These are phyloP conservation scores for Scomber colias DNA, from an alignment of 2,113 vertebrate genomes.

Conservation along the genomic window DNA sequence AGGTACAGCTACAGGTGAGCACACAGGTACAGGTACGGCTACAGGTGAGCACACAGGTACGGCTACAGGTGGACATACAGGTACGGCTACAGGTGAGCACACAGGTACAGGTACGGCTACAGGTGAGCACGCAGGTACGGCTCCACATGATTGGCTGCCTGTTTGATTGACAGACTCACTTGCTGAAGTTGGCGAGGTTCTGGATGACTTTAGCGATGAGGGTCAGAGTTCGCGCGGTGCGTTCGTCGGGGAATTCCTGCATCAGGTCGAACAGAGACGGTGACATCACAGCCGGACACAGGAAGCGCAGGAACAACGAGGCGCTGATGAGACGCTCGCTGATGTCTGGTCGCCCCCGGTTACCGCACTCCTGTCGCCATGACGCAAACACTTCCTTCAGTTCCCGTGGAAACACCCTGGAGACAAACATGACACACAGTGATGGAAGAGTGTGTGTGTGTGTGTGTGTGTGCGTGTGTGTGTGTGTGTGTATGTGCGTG, in stretches of 20 bases:
- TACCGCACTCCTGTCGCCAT: conserved; percentile 95
- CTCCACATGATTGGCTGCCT: no score
- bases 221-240: conserved; percentile 94
- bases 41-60: no score
- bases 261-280: conserved; percentile 95
- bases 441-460: no score
- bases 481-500: no score
- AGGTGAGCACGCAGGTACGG: no score
- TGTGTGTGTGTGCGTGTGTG: no score
- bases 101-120: no score
- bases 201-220: conserved; percentile 99
- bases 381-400: conserved; percentile 98
- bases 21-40: no score
- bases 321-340: conserved; percentile 97
- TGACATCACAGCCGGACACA: conserved; percentile 98
- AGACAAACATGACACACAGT: not conserved
- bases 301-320: conserved; percentile 97
- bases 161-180: conserved; percentile 81
- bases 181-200: conserved; percentile 98
- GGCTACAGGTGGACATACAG: no score
- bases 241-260: conserved; percentile 96
- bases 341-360: conserved; percentile 94
- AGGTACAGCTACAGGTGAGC: no score
- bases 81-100: no score
- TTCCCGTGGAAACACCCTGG: conserved; percentile 92